A percentile compares a stretch with the other conserved stretches of the same genome.
Conservation (phyloP, 2,797 vertebrate species). For the Lerista edwardsae region DNA sequence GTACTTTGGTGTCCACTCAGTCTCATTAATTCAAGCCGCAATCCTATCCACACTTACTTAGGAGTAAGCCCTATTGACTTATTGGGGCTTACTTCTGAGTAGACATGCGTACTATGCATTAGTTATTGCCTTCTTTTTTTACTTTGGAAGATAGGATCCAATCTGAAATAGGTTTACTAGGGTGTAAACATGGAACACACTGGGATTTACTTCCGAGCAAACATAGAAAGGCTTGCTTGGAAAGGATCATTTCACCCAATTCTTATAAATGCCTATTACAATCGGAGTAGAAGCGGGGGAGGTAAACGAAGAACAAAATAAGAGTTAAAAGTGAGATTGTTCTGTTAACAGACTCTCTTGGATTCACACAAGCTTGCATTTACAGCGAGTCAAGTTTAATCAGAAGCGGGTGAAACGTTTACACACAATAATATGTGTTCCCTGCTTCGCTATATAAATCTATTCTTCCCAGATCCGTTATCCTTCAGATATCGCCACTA, state of each 20-base stretch:
- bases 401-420: not conserved
- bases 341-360: not conserved
- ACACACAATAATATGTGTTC: not conserved
- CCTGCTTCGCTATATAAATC: not conserved
- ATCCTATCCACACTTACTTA: too few species aligned
- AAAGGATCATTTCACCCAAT: not conserved
- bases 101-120: too few species aligned
- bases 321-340: not conserved
- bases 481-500: too few species aligned
- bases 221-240: too few species aligned
- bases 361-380: not conserved
- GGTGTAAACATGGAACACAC: too few species aligned
- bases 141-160: not conserved
- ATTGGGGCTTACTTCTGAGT: too few species aligned
- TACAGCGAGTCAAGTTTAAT: not conserved
- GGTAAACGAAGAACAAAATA: not conserved
- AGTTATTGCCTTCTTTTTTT: not conserved
- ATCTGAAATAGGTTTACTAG: too few species aligned
- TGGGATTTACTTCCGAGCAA: too few species aligned
- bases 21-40: too few species aligned
- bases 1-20: not conserved
- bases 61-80: too few species aligned
- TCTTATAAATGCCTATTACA: not conserved
- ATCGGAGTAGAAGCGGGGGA: too few species aligned
- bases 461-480: not conserved